Base-by-base conservation (phyloP, 2,888 invertebrate genomes). In the Apodemia duryi region DNA sequence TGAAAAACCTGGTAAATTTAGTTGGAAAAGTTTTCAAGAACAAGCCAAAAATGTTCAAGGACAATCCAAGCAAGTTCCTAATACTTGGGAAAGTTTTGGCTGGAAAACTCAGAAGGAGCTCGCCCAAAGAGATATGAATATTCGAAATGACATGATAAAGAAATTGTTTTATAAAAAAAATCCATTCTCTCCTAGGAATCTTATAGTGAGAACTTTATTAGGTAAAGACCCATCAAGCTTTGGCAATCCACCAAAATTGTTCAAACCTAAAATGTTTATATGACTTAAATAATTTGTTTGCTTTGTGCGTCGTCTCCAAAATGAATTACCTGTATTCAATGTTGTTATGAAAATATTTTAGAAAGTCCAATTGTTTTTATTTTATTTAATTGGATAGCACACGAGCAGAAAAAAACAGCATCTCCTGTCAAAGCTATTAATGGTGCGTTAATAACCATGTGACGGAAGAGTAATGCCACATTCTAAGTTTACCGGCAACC, bases 101-200 rank as follows among this genome's bases (percentile, higher is more conserved):
- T 74, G 75, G n/a, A 81, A 81, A 69, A 81, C 83, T 6, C 84
- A 83, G 66, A 81, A 82, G 63, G 73, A 82, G 52, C 75, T 89
- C 1, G 80, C 79, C 1, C 74, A 78, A 54, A 82, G 84, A n/a
- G 86, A 90, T 64, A 72, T 69, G 13, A 89, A 83, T 61, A 72
- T 91, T 70, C 80, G 81, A 62, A 83, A 87, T 63, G 83, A 78
- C 2, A 78, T 90, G 81, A 52, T 91, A 0, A 85, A 84, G 63
- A 90, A 87, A 68, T 64, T 91, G 66, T 87, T 91, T 70, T 68
- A 83, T 62, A 90, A 88, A 72, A 80, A 77, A 54, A 91, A 90
- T 74, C 91, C 90, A 1, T 89, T 91, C 65, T 88, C 89, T 7
- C 83, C 87, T 1, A 76, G 80, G 49, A 90, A 91, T 67, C 72